Conservation (phyloP, 2,888 invertebrate species). For the Gnatocerus cornutus region DNA sequence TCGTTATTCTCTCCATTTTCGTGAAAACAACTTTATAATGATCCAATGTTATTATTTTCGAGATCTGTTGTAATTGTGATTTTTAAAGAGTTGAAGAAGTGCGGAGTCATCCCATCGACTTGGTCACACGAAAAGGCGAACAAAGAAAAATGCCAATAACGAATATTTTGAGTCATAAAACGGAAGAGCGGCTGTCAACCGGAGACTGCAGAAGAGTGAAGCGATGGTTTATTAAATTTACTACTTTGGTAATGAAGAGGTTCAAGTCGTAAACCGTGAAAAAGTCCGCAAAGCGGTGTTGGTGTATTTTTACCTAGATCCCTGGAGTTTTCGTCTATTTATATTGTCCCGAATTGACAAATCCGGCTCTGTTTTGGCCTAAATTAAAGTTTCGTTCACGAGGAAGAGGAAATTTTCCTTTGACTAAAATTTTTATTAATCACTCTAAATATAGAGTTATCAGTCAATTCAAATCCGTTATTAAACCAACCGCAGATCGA, state of each 20-base stretch:
- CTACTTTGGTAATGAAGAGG: background rate
- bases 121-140: conserved; percentile 1
- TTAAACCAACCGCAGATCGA: too few species aligned
- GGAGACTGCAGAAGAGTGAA: background rate
- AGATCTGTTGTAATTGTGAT: conserved; percentile 10
- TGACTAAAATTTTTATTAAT: too few species aligned
- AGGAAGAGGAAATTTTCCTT: too few species aligned
- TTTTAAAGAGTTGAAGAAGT: conserved; percentile 1
- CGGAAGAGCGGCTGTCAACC: conserved; percentile 3
- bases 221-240: background rate
- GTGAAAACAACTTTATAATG: conserved; percentile 30
- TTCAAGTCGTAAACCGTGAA: background rate
- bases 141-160: background rate
- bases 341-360: conserved; percentile 32
- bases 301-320: conserved; percentile 34
- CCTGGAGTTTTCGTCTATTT: conserved; percentile 25
- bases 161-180: conserved; percentile 2
- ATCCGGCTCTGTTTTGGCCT: conserved; percentile 24
- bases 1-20: conserved; percentile 27
- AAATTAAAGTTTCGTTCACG: too few species aligned
- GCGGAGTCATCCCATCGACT: background rate
- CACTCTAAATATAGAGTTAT: too few species aligned
- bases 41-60: conserved; percentile 25
- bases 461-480: too few species aligned
- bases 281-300: background rate